Evolutionary conservation across 23 tunicate genomes (phyloP), one percentile per base, ranked within the genome.

Genomic region (Diplosoma virens): DNA sequence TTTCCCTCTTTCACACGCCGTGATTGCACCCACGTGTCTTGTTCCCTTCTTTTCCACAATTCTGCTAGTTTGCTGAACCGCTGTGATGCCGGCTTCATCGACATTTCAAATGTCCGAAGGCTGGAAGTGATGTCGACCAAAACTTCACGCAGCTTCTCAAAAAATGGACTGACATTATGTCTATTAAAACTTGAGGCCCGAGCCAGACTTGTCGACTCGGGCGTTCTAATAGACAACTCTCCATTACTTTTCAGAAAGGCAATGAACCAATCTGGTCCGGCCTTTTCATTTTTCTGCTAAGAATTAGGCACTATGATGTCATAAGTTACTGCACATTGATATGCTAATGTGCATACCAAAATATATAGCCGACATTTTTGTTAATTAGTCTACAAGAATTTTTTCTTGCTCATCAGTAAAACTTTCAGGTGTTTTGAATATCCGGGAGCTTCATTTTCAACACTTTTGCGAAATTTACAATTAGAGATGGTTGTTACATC

Each of bases 71-170:
- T 23, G 28, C 31, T 65, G 48, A 32, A 30, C 20, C 24, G 76
- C 31, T 61, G 76, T 65, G 9, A 28, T 32, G 75, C 76, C 81
- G 14, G 71, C 30, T 64, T 77, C 81, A 59, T 77, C 81, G 31
- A 77, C 11, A 50, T 77, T 64, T 32, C 67, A 60, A 2, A 77
- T 30, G 18, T 77, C 45, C 7, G 46, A 22, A 3, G 79, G 72
- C 30, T 32, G 24, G n/a, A 30, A 65, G 3, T 64, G 14, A 22
- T 77, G 29, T 3, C 71, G 71, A 35, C 25, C 27, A 77, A 30
- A 3, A 58, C 47, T n/a, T 58, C 71, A 35, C 32, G 27, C 7
- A 33, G 71, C 22, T 77, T 77, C 6, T 77, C 50, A 33, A 65
- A 77, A 33, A 77, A 77, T 28, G 16, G 5, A 4, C 26, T 54